Base-by-base conservation (phyloP, 2,888 invertebrate genomes). In the Thelaira solivaga region DNA sequence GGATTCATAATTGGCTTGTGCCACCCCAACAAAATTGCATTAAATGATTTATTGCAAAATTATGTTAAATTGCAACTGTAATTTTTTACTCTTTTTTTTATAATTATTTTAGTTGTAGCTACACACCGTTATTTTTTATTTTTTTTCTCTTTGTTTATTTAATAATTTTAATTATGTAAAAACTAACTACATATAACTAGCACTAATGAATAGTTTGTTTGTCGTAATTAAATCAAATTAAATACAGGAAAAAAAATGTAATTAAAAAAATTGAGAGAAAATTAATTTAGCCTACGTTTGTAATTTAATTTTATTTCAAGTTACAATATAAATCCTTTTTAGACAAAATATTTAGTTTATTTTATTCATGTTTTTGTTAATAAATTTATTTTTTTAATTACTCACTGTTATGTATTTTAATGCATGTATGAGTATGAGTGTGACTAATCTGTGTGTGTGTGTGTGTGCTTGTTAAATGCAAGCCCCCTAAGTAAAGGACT, bases 281-380 rank as follows among this genome's bases (percentile, higher is more conserved):
- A 78, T 78, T 78, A 39, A 61, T 69, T 78, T 74, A 78, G 49
- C 69, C 78, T 78, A 78, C 74, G 24, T 79, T 78, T 84, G 81
- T 84, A 82, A 83, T 84, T 80, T 80, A 76, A 57, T 82, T 83
- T 80, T 53, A 64, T 82, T 80, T 57, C 18, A 53, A 29, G 1
- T 59, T 51, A 4, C n/a, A 59, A 10, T 49, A 11, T 43, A 45
- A 47, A 16, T 39, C 22, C 7, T 24, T n/a, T n/a, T n/a, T n/a
- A n/a, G 31, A 61, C 31, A 47, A 34, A 36, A 49, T 34, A 24
- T 57, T 45, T 57, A 16, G n/a, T 24, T 31, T 16, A n/a, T 1
- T 49, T 36, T 4, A 16, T 22, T 34, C 3, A 16, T 24, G 10
- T 10, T 4, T 18, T 34, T 29, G 24, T 24, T 24, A 41, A 45